These are phyloP conservation scores for Ibidorhyncha struthersii DNA, from an alignment of 2,113 vertebrate genomes.

Conservation along the genomic window DNA sequence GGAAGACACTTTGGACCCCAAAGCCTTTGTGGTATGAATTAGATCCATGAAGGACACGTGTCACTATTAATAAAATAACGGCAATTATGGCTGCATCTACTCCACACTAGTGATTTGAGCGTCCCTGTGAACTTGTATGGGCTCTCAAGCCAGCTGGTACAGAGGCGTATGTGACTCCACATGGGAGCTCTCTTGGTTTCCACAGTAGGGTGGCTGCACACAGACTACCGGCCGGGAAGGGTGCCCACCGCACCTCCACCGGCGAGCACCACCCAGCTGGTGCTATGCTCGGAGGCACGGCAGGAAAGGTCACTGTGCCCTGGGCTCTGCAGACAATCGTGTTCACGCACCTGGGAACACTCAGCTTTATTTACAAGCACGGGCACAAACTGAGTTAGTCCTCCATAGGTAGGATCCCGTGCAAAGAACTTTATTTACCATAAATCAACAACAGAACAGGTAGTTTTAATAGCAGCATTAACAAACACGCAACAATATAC, in stretches of 20 bases:
- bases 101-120: rapidly evolving
- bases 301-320: background rate
- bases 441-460: background rate
- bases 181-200: background rate
- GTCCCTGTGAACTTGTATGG: rapidly evolving
- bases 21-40: background rate
- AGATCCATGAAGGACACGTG: background rate
- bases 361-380: background rate
- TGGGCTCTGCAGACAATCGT: background rate
- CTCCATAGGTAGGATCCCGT: background rate
- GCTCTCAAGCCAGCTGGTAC: background rate
- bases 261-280: rapidly evolving
- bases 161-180: rapidly evolving
- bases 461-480: background rate
- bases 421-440: background rate
- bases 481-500: background rate
- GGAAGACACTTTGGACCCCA: background rate
- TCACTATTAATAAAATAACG: background rate
- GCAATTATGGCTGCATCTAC: background rate
- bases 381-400: background rate
- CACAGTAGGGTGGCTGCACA: too few relatives aligned
- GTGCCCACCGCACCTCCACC: rapidly evolving
- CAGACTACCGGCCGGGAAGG: background rate
- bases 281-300: rapidly evolving
- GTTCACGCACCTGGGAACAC: background rate